Conservation (phyloP, 2,113 vertebrate genomes). For the Eleginops maclovinus region DNA sequence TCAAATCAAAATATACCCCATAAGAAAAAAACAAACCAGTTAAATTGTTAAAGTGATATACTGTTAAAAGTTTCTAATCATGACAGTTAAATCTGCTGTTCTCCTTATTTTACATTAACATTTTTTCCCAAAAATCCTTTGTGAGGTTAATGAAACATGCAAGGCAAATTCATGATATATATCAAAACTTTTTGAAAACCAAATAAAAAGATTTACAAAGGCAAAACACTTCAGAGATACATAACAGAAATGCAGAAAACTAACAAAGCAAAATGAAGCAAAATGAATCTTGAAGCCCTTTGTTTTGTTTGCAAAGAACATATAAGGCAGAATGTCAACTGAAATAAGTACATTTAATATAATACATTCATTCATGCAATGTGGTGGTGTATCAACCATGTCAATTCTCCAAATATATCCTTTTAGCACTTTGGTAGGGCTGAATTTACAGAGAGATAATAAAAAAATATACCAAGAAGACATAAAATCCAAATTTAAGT, state of each 20-base stretch:
- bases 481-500: slow-evolving; percentile 23
- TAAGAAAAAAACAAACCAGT: slow-evolving; percentile 66
- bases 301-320: slow-evolving; percentile 52
- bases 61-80: slow-evolving; percentile 36
- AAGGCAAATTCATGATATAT: slow-evolving; percentile 73
- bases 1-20: slow-evolving; percentile 64
- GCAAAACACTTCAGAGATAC: slow-evolving; percentile 70
- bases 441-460: slow-evolving; percentile 31
- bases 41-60: slow-evolving; percentile 59
- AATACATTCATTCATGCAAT: slow-evolving; percentile 66
- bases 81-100: slow-evolving; percentile 50
- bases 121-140: slow-evolving; percentile 49
- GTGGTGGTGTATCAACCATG: slow-evolving; percentile 42
- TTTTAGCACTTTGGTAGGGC: slow-evolving; percentile 56
- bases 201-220: slow-evolving; percentile 71
- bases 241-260: slow-evolving; percentile 66
- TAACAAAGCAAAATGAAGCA: slow-evolving; percentile 29
- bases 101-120: slow-evolving; percentile 64
- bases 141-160: slow-evolving; percentile 81
- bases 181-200: slow-evolving; percentile 68
- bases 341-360: slow-evolving; percentile 50
- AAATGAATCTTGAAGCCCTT: slow-evolving; percentile 52
- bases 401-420: slow-evolving; percentile 33
- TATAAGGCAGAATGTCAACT: slow-evolving; percentile 42
- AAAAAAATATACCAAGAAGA: slow-evolving; percentile 37